These are phyloP conservation scores for Patagioenas fasciata DNA, from an alignment of 2,113 vertebrate species.

Conservation along the genomic window DNA sequence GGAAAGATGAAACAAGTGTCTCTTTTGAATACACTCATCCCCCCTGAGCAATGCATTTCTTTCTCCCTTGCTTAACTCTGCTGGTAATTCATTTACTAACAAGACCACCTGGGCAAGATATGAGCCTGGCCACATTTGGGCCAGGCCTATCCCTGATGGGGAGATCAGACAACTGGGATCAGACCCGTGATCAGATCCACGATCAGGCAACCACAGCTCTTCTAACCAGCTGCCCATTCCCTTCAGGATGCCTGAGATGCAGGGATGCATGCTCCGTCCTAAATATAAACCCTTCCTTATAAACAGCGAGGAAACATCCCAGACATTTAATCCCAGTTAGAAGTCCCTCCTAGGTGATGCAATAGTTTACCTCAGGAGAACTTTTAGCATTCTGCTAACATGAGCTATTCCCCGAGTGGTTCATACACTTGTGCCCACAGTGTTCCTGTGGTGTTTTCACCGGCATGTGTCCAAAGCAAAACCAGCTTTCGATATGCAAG, in stretches of 20 bases:
- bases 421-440: background rate
- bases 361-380: background rate
- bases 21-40: background rate
- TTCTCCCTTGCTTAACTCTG: background rate
- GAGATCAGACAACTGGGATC: background rate
- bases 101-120: background rate
- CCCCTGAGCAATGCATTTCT: background rate
- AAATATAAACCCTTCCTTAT: slow-evolving; percentile 37
- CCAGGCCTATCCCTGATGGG: background rate
- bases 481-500: background rate
- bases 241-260: background rate
- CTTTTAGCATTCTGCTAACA: background rate
- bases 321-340: background rate
- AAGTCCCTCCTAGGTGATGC: background rate
- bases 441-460: background rate
- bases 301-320: background rate
- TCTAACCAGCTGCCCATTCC: background rate
- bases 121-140: background rate
- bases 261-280: background rate
- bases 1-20: background rate
- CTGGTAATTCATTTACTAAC: background rate
- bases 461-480: background rate
- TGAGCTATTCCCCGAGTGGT: rapidly evolving
- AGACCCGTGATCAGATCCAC: background rate
- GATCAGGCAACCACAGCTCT: background rate